Evolutionary conservation across 1,140 invertebrate species (phyloP).

Genomic region (Drosophila suzukii): DNA sequence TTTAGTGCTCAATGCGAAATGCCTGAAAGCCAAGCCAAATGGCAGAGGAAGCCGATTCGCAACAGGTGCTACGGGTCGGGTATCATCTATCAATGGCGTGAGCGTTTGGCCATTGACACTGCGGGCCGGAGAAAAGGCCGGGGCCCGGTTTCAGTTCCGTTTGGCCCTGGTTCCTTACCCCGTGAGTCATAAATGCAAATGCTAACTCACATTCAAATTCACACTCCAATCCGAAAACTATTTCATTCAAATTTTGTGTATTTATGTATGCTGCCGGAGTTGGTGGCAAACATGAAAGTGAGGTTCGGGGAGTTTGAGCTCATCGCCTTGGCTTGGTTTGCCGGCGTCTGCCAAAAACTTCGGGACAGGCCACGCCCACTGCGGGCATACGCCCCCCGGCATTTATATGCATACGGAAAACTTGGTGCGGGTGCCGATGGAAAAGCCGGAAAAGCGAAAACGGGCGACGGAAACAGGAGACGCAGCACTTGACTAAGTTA

Average conservation of each 20-base stretch:
- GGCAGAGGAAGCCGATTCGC: constrained; percentile 16
- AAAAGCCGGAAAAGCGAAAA: not conserved
- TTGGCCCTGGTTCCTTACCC: constrained; percentile 12
- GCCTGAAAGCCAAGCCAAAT: constrained; percentile 26
- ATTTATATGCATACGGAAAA: constrained; percentile 75
- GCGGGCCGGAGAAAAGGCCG: constrained; percentile 27
- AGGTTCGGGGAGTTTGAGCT: not conserved
- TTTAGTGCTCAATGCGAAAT: constrained; percentile 38
- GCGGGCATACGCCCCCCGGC: constrained; percentile 2
- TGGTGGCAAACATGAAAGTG: constrained; percentile 17
- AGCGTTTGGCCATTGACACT: constrained; percentile 44
- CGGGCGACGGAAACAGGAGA: constrained; percentile 20
- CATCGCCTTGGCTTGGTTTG: constrained; percentile 55
- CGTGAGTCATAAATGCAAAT: constrained; percentile 71
- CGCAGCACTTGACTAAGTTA: constrained; percentile 71
- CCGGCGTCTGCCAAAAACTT: constrained; percentile 47
- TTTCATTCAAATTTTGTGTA: constrained; percentile 60
- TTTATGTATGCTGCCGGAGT: constrained; percentile 16
- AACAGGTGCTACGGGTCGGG: constrained; percentile 57
- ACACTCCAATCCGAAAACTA: constrained; percentile 58
- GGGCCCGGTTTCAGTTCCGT: constrained; percentile 48
- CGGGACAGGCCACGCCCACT: constrained; percentile 2
- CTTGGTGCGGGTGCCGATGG: constrained; percentile 31
- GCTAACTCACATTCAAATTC: constrained; percentile 9
- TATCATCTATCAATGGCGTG: constrained; percentile 59